Evolutionary conservation across 2,888 invertebrate species (phyloP).

Genomic region (Meteorus cinctellus): DNA sequence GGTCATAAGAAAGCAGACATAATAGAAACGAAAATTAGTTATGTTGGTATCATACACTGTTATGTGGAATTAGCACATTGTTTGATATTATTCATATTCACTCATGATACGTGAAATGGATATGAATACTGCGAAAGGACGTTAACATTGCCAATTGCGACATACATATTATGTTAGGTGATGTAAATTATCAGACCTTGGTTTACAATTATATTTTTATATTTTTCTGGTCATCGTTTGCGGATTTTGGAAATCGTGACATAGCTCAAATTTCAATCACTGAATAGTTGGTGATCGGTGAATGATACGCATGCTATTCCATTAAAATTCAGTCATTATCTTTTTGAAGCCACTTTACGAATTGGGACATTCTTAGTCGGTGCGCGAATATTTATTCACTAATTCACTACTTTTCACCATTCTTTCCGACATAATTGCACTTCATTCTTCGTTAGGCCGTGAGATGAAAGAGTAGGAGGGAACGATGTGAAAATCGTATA

Average conservation of each 20-base stretch:
- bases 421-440: no score
- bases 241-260: not conserved
- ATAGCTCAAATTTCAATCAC: not conserved
- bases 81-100: no score
- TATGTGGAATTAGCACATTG: not conserved
- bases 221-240: not conserved
- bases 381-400: no score
- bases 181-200: slow-evolving; percentile 1
- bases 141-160: slow-evolving; percentile 1
- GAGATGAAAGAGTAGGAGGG: no score
- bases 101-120: not conserved
- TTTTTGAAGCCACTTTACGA: no score
- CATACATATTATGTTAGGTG: not conserved
- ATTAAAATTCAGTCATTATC: no score
- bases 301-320: no score
- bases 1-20: not conserved
- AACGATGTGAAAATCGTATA: no score
- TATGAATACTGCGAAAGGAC: slow-evolving; percentile 3
- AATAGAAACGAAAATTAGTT: not conserved
- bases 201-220: not conserved
- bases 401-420: no score
- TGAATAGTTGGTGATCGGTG: not conserved
- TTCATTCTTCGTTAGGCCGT: no score
- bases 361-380: no score
- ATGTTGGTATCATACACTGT: not conserved